Conservation (phyloP, 2,888 invertebrate genomes). For the Noctua fimbriata region DNA sequence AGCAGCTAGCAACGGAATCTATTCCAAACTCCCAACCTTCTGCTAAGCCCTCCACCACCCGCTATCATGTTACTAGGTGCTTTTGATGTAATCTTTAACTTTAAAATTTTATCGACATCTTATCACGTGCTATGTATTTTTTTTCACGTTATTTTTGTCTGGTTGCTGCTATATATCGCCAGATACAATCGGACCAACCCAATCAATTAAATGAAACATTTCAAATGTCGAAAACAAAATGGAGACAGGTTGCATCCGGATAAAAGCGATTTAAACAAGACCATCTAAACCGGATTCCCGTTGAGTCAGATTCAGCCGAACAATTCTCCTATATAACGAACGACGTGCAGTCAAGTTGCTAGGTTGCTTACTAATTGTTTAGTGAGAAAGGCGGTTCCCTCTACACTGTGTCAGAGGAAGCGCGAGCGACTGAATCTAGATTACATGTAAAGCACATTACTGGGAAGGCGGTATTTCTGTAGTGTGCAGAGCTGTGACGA, state of each 20-base stretch:
- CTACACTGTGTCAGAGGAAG: slow-evolving; percentile 68
- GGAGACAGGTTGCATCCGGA: slow-evolving; percentile 38
- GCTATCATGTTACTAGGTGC: slow-evolving; percentile 58
- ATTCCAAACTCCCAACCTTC: slow-evolving; percentile 39
- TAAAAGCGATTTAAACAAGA: slow-evolving; percentile 43
- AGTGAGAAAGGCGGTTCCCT: slow-evolving; percentile 60
- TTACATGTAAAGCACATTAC: slow-evolving; percentile 76
- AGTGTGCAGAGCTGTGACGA: slow-evolving; percentile 71
- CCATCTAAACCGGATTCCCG: slow-evolving; percentile 9
- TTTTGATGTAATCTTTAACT: slow-evolving; percentile 44
- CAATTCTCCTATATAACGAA: slow-evolving; percentile 26
- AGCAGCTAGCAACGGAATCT: slow-evolving; percentile 39
- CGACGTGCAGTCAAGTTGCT: slow-evolving; percentile 12
- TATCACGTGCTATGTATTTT: slow-evolving; percentile 40
- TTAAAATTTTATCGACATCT: slow-evolving; percentile 38
- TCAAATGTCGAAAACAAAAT: slow-evolving; percentile 32
- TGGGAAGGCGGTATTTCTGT: slow-evolving; percentile 80
- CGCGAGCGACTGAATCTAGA: slow-evolving; percentile 68
- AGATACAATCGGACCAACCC: slow-evolving; percentile 28
- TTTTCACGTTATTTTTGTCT: slow-evolving; percentile 30
- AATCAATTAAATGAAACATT: slow-evolving; percentile 34
- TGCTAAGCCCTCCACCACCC: slow-evolving; percentile 31
- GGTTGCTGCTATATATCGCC: slow-evolving; percentile 23
- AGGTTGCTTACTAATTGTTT: slow-evolving; percentile 48
- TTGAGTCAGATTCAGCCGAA: slow-evolving; percentile 33